These are phyloP conservation scores for Bombyx mandarina DNA, from an alignment of 1,140 invertebrate species.

Conservation along the genomic window DNA sequence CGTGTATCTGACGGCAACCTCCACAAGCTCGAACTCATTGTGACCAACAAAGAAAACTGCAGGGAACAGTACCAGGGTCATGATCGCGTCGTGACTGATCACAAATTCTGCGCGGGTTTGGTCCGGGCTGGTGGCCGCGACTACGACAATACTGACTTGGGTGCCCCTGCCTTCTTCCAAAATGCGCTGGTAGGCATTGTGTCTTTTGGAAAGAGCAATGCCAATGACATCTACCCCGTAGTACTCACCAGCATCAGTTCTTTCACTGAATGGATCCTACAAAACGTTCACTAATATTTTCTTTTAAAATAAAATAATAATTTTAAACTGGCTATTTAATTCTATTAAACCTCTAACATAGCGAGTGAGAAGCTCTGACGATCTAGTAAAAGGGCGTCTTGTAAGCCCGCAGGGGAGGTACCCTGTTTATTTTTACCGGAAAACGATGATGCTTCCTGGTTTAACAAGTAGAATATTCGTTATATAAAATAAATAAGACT, in stretches of 20 bases:
- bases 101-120: constrained; percentile 18
- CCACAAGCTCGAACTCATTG: constrained; percentile 6
- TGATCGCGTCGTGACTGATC: constrained; percentile 15
- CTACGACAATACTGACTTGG: constrained; percentile 12
- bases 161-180: constrained; percentile 15
- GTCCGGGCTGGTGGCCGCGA: constrained; percentile 4
- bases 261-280: constrained; percentile 1
- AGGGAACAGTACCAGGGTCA: constrained; percentile 6
- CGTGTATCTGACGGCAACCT: constrained; percentile 10
- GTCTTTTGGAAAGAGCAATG: constrained; percentile 5
- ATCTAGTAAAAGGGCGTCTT: too few species aligned
- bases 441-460: too few species aligned
- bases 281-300: background rate
- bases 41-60: constrained; percentile 8
- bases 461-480: too few species aligned
- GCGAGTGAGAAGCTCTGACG: too few species aligned
- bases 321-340: too few species aligned
- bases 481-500: background rate
- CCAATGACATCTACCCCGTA: constrained; percentile 1
- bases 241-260: constrained; percentile 1
- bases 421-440: too few species aligned
- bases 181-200: constrained; percentile 5
- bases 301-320: too few species aligned
- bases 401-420: too few species aligned
- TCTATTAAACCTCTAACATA: too few species aligned